Percentiles rank a stretch among this genome's conserved stretches.
phyloP scores from a whole-genome alignment of 2,113 vertebrate species.

The Psittacula cyanocephala region DNA sequence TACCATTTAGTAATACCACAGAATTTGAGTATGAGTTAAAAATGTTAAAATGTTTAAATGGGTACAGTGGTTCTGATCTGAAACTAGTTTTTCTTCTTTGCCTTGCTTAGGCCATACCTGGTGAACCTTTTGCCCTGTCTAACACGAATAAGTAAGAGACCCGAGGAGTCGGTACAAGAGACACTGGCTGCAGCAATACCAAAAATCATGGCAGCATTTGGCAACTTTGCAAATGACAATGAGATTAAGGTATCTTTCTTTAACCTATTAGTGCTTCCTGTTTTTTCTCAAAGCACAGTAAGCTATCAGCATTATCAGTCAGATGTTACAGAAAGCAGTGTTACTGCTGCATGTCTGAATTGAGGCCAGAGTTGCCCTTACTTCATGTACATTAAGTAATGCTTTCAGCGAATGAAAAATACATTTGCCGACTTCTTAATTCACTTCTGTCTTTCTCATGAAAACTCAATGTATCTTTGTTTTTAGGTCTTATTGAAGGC shows the following conservation, averaged over 20 bases:
- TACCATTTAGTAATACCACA: neutral
- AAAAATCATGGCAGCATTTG: constrained; percentile 92
- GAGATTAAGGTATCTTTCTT: constrained; percentile 90
- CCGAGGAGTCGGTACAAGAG: constrained; percentile 94
- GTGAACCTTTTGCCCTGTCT: constrained; percentile 95
- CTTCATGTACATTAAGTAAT: neutral
- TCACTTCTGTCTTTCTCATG: neutral
- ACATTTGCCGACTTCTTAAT: neutral
- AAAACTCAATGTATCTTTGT: neutral
- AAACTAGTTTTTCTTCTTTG: neutral
- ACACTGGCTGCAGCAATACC: constrained; percentile 89
- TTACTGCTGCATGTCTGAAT: neutral
- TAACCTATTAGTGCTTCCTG: neutral
- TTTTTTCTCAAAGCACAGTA: neutral
- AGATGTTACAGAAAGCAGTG: neutral
- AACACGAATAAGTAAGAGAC: constrained; percentile 88
- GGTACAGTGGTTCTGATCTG: neutral
- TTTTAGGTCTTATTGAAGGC: constrained; percentile 89
- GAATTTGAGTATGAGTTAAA: neutral
- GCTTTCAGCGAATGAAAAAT: neutral
- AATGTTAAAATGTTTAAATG: neutral
- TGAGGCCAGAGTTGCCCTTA: neutral
- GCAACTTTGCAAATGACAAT: constrained; percentile 93
- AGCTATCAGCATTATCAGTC: neutral
- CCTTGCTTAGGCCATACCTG: constrained; percentile 83